Evolutionary conservation across 2,888 invertebrate species (phyloP), one percentile per base, ranked within the genome.

Genomic region (Pristionchus mayeri): DNA sequence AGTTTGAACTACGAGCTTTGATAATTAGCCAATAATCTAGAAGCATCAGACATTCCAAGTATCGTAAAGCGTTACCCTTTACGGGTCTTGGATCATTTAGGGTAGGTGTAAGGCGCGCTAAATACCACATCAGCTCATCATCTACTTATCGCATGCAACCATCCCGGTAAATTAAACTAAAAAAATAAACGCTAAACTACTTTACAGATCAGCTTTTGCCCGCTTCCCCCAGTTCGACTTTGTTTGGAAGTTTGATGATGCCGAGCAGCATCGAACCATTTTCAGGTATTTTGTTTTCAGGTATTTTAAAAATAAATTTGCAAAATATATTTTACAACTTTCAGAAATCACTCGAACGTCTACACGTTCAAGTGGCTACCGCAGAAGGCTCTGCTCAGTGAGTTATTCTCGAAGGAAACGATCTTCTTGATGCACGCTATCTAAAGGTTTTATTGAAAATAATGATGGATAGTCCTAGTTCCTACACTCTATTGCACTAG

Each of bases 191-290:
- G n/a, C n/a, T n/a, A n/a, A n/a, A n/a, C n/a, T n/a, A n/a, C n/a
- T n/a, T 60, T 52, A 2, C 71, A 84, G 84, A 52, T 27, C 40
- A 11, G 84, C 84, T 0, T 84, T 84, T 30, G 50, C 71, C 11
- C 84, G 84, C 9, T 84, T 84, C 30, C 84, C 84, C 13, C 60
- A 84, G n/a, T 21, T 52, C 40, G 84, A 84, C 37, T 84, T 84
- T 40, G 48, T 84, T 6, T 84, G 84, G 84, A 84, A 84, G 54
- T 84, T 84, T 18, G 84, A 84, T 27, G 84, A 84, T 18, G 75
- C 75, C 13, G 52, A 84, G 24, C 18, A 16, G 48, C 75, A 84
- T 34, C 2, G 27, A 18, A 24, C 57, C n/a, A 30, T 82, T 13
- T 82, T 78, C 76, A 78, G 76, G 76, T 50, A n/a, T 71, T 67